Evolutionary conservation across 2,888 invertebrate species (phyloP), one percentile per base, ranked within the genome.

Genomic region (Rhamnusium bicolor): DNA sequence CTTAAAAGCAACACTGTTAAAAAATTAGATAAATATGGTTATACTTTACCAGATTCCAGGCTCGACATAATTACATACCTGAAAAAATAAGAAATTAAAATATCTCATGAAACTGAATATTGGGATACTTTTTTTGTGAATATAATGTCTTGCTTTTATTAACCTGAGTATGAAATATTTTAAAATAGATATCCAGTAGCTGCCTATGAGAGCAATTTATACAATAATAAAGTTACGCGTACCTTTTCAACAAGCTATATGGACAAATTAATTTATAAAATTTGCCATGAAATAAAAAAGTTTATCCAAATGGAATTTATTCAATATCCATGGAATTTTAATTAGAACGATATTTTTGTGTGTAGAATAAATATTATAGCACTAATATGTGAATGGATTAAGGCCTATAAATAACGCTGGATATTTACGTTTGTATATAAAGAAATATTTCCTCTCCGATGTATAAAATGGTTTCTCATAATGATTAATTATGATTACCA

Each of bases 241-340:
- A 24, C 2, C 6, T 24, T 24, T 24, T 24, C 24, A 24, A 54
- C n/a, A 21, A 12, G 54, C 54, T 24, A 24, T 19, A 32, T 19
- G 18, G 32, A 18, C 32, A 24, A 12, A 14, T 1, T 40, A 40
- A n/a, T 40, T 40, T 1, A 40, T 40, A n/a, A 40, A 40, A 24
- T 54, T 54, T 53, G 0, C 0, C 21, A 32, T 19, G 32, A 56
- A 56, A 56, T 29, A 58, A 16, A 40, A n/a, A 24, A n/a, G 0
- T 32, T 32, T 58, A 58, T 40, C 56, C n/a, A 29, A 58, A 10
- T 32, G 19, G 58, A 58, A 58, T 58, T 32, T 58, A 32, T 32
- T 32, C 32, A 58, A 58, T 14, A 32, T 58, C 14, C 18, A 29
- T 58, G 56, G 56, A 58, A 58, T 19, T 53, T 53, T 53, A 53